Percentiles rank a stretch among this genome's conserved stretches.
phyloP scores from a whole-genome alignment of 2,888 invertebrate species.

The Aporophyla lueneburgensis region DNA sequence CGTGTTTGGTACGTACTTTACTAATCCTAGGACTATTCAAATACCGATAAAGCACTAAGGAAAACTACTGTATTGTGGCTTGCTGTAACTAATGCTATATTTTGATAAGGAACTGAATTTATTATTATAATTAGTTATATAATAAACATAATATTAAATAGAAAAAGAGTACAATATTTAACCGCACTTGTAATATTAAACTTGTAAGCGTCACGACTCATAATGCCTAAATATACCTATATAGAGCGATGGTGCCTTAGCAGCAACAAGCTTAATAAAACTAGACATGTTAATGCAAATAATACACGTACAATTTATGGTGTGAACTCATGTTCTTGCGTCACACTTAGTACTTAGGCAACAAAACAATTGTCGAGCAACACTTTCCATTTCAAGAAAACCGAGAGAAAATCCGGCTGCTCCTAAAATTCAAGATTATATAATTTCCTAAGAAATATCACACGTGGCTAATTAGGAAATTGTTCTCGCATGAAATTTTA shows the following conservation, averaged over 20 bases:
- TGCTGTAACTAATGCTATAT: constrained; percentile 7
- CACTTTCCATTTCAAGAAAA: constrained; percentile 70
- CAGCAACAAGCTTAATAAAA: neutral
- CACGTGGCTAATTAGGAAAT: constrained; percentile 62
- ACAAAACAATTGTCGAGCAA: constrained; percentile 34
- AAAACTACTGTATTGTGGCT: constrained; percentile 25
- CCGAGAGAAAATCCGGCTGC: constrained; percentile 53
- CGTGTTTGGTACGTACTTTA: constrained; percentile 3
- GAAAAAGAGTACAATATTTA: neutral
- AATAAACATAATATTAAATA: constrained; percentile 6
- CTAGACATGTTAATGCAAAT: constrained; percentile 22
- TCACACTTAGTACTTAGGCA: constrained; percentile 11
- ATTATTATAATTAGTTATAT: neutral
- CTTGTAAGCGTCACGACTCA: neutral
- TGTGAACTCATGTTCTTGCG: constrained; percentile 20
- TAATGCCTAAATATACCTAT: too few relatives aligned
- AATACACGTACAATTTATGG: constrained; percentile 4
- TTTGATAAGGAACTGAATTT: constrained; percentile 30
- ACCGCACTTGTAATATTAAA: neutral
- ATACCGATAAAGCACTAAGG: constrained; percentile 28
- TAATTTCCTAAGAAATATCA: constrained; percentile 59
- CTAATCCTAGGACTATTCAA: constrained; percentile 27
- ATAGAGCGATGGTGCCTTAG: neutral
- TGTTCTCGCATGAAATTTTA: constrained; percentile 67
- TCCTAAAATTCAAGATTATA: constrained; percentile 46